phyloP scores from a whole-genome alignment of 1,140 invertebrate species.

The Leptinotarsa undecemlineata region DNA sequence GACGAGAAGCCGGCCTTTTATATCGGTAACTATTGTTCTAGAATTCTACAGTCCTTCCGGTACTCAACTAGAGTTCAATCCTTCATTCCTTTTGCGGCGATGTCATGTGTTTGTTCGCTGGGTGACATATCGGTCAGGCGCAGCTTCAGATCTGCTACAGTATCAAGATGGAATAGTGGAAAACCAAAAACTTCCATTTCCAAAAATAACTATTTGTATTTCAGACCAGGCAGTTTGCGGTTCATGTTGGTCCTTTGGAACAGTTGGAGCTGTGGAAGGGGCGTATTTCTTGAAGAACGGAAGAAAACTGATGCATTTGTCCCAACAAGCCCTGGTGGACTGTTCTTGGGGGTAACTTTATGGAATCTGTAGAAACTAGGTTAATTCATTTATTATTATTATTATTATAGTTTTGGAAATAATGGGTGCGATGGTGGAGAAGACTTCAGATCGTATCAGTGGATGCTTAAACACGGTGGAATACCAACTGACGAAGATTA shows the following conservation, averaged over 20 bases:
- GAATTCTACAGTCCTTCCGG: no score
- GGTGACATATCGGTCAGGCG: no score
- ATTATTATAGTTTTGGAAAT: conserved; percentile 71
- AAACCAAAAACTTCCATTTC: no score
- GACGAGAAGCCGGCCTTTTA: no score
- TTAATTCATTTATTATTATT: not conserved
- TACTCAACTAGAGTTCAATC: no score
- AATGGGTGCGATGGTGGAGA: conserved; percentile 97
- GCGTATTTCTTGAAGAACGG: conserved; percentile 85
- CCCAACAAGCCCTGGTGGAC: conserved; percentile 90
- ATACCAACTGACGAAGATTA: conserved; percentile 88
- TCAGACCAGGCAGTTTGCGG: conserved; percentile 92
- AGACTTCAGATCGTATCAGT: conserved; percentile 88
- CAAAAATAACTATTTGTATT: conserved; percentile 1
- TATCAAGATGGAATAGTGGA: no score
- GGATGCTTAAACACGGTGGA: conserved; percentile 89
- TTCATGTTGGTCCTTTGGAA: conserved; percentile 96
- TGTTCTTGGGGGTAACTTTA: conserved; percentile 85
- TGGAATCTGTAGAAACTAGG: conserved; percentile 1
- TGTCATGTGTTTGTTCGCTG: no score
- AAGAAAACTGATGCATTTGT: conserved; percentile 77
- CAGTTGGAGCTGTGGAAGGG: conserved; percentile 92
- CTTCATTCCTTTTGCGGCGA: no score
- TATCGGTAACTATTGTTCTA: no score
- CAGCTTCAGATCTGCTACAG: no score